These are phyloP conservation scores for Oreohelix idahoensis DNA, from an alignment of 1,140 invertebrate genomes.

Conservation along the genomic window DNA sequence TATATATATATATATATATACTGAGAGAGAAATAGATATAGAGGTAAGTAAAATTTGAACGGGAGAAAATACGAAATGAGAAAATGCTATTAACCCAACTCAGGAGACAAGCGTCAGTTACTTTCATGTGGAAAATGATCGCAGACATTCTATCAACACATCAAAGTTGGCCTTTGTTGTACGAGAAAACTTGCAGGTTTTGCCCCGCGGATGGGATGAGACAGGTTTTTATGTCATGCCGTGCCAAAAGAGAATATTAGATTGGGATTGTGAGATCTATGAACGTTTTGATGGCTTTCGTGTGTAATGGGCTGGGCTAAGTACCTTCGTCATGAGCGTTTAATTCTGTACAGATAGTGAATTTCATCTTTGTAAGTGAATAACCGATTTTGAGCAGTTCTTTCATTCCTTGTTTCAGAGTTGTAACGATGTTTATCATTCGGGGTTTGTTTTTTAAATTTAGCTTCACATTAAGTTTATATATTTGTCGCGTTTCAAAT, in stretches of 20 bases:
- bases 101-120: not conserved
- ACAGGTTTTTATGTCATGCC: not conserved
- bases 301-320: too few relatives aligned
- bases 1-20: too few relatives aligned
- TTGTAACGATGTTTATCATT: too few relatives aligned
- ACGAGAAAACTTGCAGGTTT: not conserved
- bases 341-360: too few relatives aligned
- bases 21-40: not conserved
- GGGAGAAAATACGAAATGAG: not conserved
- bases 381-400: too few relatives aligned
- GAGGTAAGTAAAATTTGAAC: too few relatives aligned
- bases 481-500: too few relatives aligned
- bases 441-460: too few relatives aligned
- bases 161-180: conserved; percentile 6
- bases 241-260: not conserved
- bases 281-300: not conserved
- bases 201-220: not conserved
- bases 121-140: not conserved
- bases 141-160: not conserved
- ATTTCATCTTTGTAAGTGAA: too few relatives aligned
- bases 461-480: too few relatives aligned
- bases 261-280: conserved; percentile 1
- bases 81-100: not conserved
- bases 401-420: too few relatives aligned
- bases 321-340: too few relatives aligned